phyloP scores from a whole-genome alignment of 2,888 invertebrate species.

The Drymonia ruficornis region DNA sequence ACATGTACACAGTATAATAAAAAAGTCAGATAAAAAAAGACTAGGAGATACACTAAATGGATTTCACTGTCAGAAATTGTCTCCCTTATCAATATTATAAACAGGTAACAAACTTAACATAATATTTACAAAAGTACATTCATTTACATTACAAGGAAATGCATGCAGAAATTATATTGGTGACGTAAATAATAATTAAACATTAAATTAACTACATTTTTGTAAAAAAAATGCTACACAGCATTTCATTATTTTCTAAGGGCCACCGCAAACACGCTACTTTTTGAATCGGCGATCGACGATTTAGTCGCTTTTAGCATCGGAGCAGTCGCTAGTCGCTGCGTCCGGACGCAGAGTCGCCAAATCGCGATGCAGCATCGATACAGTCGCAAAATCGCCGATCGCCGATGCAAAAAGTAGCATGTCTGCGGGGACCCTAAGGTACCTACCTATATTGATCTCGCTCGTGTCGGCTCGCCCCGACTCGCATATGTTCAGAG shows the following conservation, averaged over 20 bases:
- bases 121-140: slow-evolving; percentile 65
- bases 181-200: slow-evolving; percentile 18
- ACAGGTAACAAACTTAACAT: slow-evolving; percentile 72
- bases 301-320: too few relatives aligned
- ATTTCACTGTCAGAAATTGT: slow-evolving; percentile 62
- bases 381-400: too few relatives aligned
- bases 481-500: too few relatives aligned
- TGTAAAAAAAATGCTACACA: neutral
- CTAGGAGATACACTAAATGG: slow-evolving; percentile 65
- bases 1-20: slow-evolving; percentile 39
- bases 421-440: too few relatives aligned
- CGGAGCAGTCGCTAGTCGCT: too few relatives aligned
- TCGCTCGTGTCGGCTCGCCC: too few relatives aligned
- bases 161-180: slow-evolving; percentile 51
- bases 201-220: neutral
- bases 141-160: slow-evolving; percentile 57
- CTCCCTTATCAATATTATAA: slow-evolving; percentile 45
- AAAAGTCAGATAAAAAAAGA: slow-evolving; percentile 72
- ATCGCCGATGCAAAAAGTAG: too few relatives aligned
- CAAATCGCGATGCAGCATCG: too few relatives aligned
- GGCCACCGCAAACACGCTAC: too few relatives aligned
- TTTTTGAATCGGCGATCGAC: too few relatives aligned
- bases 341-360: too few relatives aligned
- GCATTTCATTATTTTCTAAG: neutral
- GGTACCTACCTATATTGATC: too few relatives aligned